A percentile compares a stretch with the other conserved stretches of the same genome.
phyloP scores from a whole-genome alignment of 1,140 invertebrate species.

The Phthorimaea operculella region DNA sequence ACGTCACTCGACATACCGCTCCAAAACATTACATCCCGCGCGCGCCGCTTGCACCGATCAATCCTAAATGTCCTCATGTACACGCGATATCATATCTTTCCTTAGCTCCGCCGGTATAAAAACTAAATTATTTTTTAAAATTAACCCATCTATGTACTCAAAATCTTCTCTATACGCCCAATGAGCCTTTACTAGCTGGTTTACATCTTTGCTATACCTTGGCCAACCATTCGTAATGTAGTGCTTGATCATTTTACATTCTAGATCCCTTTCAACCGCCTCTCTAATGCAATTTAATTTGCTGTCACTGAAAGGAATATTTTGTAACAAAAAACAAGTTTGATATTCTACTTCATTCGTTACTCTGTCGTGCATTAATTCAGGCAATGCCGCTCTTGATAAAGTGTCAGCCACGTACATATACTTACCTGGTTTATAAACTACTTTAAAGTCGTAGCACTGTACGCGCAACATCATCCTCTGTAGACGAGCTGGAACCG shows the following conservation, averaged over 20 bases:
- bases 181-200: not conserved
- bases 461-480: slow-evolving; percentile 42
- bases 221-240: not conserved
- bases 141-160: not conserved
- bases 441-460: slow-evolving; percentile 44
- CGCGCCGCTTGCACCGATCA: slow-evolving; percentile 21
- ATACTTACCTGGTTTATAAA: slow-evolving; percentile 46
- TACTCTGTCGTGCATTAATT: not conserved
- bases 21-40: slow-evolving; percentile 30
- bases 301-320: not conserved
- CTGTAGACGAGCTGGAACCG: slow-evolving; percentile 41
- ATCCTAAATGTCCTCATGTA: slow-evolving; percentile 16
- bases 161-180: not conserved
- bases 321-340: not conserved
- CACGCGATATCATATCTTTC: not conserved
- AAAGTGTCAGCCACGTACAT: slow-evolving; percentile 22
- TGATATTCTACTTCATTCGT: not conserved
- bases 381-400: not conserved
- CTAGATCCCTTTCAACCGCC: not conserved
- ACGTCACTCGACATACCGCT: slow-evolving; percentile 25
- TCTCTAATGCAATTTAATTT: not conserved
- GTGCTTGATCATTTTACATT: not conserved
- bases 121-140: not conserved
- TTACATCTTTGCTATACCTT: not conserved
- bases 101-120: not conserved